Evolutionary conservation across 2,888 invertebrate genomes (phyloP).

Genomic region (Lasioglossum pauxillum): DNA sequence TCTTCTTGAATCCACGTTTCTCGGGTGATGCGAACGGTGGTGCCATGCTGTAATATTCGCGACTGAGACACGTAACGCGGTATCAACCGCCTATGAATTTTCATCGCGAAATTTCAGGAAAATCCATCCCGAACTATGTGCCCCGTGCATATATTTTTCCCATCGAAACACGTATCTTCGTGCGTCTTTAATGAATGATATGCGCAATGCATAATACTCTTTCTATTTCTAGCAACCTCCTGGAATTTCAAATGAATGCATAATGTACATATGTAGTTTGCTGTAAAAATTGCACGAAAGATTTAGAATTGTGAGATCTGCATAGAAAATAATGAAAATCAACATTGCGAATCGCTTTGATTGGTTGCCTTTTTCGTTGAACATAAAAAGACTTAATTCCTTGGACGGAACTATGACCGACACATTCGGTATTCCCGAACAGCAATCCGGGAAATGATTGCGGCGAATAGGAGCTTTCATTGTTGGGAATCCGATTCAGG

Average conservation of each 20-base stretch:
- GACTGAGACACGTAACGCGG: slow-evolving; percentile 27
- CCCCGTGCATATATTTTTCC: not conserved
- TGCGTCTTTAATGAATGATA: slow-evolving; percentile 16
- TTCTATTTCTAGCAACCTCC: not conserved
- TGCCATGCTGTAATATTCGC: slow-evolving; percentile 6
- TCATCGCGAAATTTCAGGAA: slow-evolving; percentile 36
- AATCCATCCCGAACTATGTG: slow-evolving; percentile 4
- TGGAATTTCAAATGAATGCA: not conserved
- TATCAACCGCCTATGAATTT: slow-evolving; percentile 36
- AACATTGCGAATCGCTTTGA: not conserved
- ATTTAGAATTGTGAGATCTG: not conserved
- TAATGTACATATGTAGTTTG: not conserved
- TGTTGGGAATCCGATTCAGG: slow-evolving; percentile 41
- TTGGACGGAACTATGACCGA: not conserved
- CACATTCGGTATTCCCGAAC: not conserved
- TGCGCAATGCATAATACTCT: not conserved
- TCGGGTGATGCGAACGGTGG: not conserved
- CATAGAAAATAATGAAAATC: not conserved
- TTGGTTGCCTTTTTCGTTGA: not conserved
- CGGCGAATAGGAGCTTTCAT: slow-evolving; percentile 27
- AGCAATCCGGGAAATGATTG: slow-evolving; percentile 18
- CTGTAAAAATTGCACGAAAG: not conserved
- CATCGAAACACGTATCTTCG: not conserved
- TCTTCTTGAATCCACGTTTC: slow-evolving; percentile 40
- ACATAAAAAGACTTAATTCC: not conserved